Evolutionary conservation across 1,140 invertebrate genomes (phyloP).

Genomic region (Leptopilina clavipes): DNA sequence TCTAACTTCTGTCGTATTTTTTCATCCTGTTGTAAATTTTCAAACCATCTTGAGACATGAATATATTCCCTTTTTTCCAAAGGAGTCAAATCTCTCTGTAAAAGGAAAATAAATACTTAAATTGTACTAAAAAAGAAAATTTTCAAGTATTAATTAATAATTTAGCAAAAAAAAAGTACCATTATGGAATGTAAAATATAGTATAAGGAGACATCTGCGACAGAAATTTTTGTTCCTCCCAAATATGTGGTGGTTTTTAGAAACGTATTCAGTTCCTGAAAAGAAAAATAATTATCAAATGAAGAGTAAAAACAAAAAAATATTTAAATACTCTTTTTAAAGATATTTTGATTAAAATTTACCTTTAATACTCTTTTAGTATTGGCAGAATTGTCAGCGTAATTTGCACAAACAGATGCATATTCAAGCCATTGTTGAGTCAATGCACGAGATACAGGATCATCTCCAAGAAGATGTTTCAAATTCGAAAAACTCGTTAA

Average conservation of each 20-base stretch:
- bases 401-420: constrained; percentile 72
- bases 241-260: constrained; percentile 76
- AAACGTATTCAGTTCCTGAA: constrained; percentile 75
- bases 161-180: constrained; percentile 61
- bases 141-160: no score
- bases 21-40: constrained; percentile 79
- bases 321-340: constrained; percentile 31
- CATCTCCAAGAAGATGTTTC: constrained; percentile 61
- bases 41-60: constrained; percentile 81
- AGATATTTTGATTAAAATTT: constrained; percentile 3
- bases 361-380: constrained; percentile 67
- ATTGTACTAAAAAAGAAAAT: constrained; percentile 32
- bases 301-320: no score
- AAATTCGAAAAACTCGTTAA: constrained; percentile 69
- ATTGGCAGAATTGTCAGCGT: constrained; percentile 69
- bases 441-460: constrained; percentile 64
- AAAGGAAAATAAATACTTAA: constrained; percentile 43
- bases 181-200: constrained; percentile 76
- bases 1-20: constrained; percentile 76
- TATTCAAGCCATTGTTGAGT: constrained; percentile 76
- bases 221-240: constrained; percentile 75
- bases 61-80: constrained; percentile 78
- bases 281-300: constrained; percentile 48
- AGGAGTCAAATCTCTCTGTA: constrained; percentile 72
- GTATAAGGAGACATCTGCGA: constrained; percentile 78